Base-by-base conservation (phyloP, 2,797 vertebrate species). In the Premnoplex brunnescens region DNA sequence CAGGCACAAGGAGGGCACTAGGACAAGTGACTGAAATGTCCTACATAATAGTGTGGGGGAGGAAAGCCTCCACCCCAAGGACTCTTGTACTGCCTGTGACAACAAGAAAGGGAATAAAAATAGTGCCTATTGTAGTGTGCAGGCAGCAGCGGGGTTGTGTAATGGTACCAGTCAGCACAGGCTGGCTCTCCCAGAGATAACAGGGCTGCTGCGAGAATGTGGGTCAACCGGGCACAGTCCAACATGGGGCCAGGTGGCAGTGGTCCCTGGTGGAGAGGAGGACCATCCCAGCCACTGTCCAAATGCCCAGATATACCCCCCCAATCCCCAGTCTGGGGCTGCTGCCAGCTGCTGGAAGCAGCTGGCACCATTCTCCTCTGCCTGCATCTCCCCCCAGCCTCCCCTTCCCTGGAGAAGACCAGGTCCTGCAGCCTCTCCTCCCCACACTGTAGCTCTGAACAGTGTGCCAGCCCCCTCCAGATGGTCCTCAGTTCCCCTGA, bases 91-190 rank as follows among this genome's bases (percentile, higher is more conserved):
- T 73, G 77, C 63, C 55, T 79, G 11, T 55, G 55, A 73, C 77
- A 89, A 87, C 15, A 63, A 96, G 71, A 92, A 91, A 69, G 36
- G 51, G 69, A 91, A 78, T 69, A 96, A 92, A 95, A 96, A 96
- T 91, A 96, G 94, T 73, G 75, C 21, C 83, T 89, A 87, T 92
- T 95, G 93, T 93, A 64, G 55, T 8, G 28, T 63, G 85, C 36
- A 43, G 75, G 71, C 73, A 84, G 88, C 26, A 21, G 92, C 88
- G 39, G 84, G 62, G 84, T 82, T 95, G 89, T 89, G 46, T 89
- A 93, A 95, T 14, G 5, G 41, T n/a, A 60, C 59, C 68, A 91
- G 71, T 30, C 71, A 54, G 66, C 1, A 2, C 2, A 0, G 39
- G 49, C 59, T 79, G 63, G 58, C n/a, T 89, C 67, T 81, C 10